Percentiles rank a stretch among this genome's conserved stretches.
Conservation (phyloP, 2,888 invertebrate species). For the Malthinus seriepunctatus region DNA sequence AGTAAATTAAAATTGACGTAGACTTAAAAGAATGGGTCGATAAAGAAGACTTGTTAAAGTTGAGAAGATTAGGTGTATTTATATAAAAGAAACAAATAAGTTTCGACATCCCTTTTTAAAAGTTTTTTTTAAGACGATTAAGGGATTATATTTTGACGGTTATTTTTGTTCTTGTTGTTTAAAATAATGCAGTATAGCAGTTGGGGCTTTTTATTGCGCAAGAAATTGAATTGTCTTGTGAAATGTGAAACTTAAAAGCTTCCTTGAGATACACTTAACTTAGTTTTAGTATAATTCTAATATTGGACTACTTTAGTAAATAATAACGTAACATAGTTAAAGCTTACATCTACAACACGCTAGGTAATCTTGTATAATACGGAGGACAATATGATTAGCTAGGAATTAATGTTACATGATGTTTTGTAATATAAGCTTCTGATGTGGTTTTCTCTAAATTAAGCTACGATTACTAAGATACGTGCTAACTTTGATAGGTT, state of each 20-base stretch:
- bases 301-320: conserved; percentile 18
- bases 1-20: no score
- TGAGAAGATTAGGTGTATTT: no score
- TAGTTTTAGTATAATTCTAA: conserved; percentile 14
- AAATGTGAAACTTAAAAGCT: conserved; percentile 2
- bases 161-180: conserved; percentile 4
- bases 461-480: conserved; percentile 20
- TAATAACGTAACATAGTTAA: conserved; percentile 15
- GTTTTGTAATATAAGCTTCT: conserved; percentile 27
- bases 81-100: no score
- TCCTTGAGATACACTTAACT: conserved; percentile 10
- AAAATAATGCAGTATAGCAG: conserved; percentile 8
- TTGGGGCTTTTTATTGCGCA: background rate
- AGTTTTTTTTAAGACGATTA: conserved; percentile 14
- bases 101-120: no score
- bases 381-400: conserved; percentile 28
- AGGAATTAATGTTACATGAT: conserved; percentile 29
- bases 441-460: conserved; percentile 26
- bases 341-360: conserved; percentile 13
- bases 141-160: conserved; percentile 18
- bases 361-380: conserved; percentile 21
- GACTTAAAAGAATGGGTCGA: no score
- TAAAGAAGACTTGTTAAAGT: no score
- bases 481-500: conserved; percentile 25
- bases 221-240: conserved; percentile 10